Percentiles rank a stretch among this genome's conserved stretches.
Evolutionary conservation across 2,888 invertebrate species (phyloP).

Genomic region (Caenorhabditis angaria): DNA sequence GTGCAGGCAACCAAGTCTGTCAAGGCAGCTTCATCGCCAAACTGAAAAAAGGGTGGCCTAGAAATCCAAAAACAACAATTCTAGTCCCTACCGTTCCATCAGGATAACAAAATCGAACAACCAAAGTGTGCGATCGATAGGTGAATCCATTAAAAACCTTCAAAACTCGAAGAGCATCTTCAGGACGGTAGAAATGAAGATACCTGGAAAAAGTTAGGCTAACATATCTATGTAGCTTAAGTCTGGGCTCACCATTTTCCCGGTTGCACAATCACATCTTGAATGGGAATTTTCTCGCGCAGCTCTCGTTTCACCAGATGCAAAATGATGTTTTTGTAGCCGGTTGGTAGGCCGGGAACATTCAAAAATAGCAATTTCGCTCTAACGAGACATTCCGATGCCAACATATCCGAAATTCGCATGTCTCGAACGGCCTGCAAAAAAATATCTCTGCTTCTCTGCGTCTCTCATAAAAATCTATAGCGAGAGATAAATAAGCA

Average conservation of each 20-base stretch:
- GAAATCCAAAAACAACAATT: slow-evolving; percentile 8
- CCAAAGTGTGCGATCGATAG: slow-evolving; percentile 27
- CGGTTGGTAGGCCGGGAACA: slow-evolving; percentile 36
- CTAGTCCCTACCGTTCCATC: slow-evolving; percentile 45
- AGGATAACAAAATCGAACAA: slow-evolving; percentile 38
- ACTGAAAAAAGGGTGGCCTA: slow-evolving; percentile 12
- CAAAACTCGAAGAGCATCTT: slow-evolving; percentile 40
- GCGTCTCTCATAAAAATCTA: not conserved
- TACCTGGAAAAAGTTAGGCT: slow-evolving; percentile 9
- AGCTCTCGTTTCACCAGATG: slow-evolving; percentile 32
- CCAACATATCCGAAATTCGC: slow-evolving; percentile 36
- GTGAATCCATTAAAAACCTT: slow-evolving; percentile 34
- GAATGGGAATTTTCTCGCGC: slow-evolving; percentile 30
- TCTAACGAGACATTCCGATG: slow-evolving; percentile 34
- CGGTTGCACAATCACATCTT: slow-evolving; percentile 28
- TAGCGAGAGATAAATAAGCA: no score
- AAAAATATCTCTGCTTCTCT: not conserved
- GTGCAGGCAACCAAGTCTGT: slow-evolving; percentile 30
- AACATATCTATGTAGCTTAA: not conserved
- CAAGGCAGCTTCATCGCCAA: slow-evolving; percentile 37
- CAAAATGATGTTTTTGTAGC: slow-evolving; percentile 38
- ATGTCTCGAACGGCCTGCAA: slow-evolving; percentile 22
- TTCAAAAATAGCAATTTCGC: slow-evolving; percentile 43
- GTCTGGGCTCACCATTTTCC: slow-evolving; percentile 25
- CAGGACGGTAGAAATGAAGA: slow-evolving; percentile 42